Base-by-base conservation (phyloP, 2,888 invertebrate species). In the Myopa tessellatipennis region DNA sequence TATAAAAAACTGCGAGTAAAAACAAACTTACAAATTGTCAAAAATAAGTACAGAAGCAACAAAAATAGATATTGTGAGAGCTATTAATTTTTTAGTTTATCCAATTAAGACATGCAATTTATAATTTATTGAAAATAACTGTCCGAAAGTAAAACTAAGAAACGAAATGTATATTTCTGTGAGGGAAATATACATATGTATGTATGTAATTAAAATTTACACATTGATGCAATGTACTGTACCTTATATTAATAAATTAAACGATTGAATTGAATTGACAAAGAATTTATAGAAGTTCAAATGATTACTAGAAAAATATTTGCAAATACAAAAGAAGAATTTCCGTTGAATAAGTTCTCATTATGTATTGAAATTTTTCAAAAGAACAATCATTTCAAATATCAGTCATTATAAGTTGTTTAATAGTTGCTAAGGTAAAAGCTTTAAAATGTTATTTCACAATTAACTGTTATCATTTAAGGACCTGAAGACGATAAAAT, bases 201-300 rank as follows among this genome's bases (percentile, higher is more conserved):
- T 61, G 3, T 8, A 26, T 61, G n/a, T 61, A 61, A 58, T 58
- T 58, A 18, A 61, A 61, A 61, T 26, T 18, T 26, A 26, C 61
- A 7, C 18, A 61, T 18, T 26, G 61, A 61, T 26, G 26, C n/a
- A 61, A 61, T 18, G 34, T 4, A 61, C 18, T n/a, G 26, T 26
- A 58, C 34, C 34, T 61, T 61, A n/a, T n/a, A 12, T 26, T 10
- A 5, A 10, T 61, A 61, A 65, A 36, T 65, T 65, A 38, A 65
- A 65, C 65, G 38, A 65, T 38, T 65, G 65, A 65, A 10, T 65
- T 38, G 65, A n/a, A n/a, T n/a, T n/a, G 34, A 3, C 26, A 65
- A 38, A 16, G 14, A 6, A 65, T 45, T 45, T 45, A 1, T 45
- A 45, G 10, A 45, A 45, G 45, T 45, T 45, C 1, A 6, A 8